Percentiles rank a stretch among this genome's conserved stretches.
These are phyloP conservation scores for Meloidogyne exigua DNA, from an alignment of 1,140 invertebrate genomes.

Conservation along the genomic window DNA sequence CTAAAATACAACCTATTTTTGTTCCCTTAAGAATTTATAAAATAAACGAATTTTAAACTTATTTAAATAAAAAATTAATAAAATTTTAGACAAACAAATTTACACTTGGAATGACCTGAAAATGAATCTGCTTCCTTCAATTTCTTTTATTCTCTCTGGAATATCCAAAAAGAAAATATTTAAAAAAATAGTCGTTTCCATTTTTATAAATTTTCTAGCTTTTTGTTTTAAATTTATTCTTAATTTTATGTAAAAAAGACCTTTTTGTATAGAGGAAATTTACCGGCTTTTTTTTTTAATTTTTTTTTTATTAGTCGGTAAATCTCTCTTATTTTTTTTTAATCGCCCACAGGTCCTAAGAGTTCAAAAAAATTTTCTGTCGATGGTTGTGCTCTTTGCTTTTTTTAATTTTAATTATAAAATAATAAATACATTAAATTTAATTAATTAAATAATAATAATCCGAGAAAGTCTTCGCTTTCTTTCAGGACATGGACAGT, in stretches of 20 bases:
- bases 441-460: conserved; percentile 19
- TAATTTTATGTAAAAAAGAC: background rate
- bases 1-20: too few species aligned
- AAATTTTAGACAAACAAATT: conserved; percentile 25
- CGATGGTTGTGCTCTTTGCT: too few species aligned
- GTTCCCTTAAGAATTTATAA: too few species aligned
- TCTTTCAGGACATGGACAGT: conserved; percentile 33
- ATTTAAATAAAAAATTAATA: too few species aligned
- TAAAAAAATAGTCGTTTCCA: background rate
- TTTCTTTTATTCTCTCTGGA: background rate
- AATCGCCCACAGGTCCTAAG: too few species aligned
- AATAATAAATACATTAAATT: background rate
- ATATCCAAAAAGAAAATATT: background rate
- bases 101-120: conserved; percentile 17
- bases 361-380: too few species aligned
- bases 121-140: background rate
- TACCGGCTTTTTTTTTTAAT: too few species aligned
- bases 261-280: background rate
- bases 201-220: background rate
- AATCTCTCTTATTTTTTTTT: too few species aligned
- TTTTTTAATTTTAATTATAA: too few species aligned
- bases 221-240: background rate
- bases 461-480: conserved; percentile 13
- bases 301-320: too few species aligned
- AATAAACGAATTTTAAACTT: too few species aligned